Evolutionary conservation across 92 coral and sea anemone genomes (phyloP).

Genomic region (Epizoanthus scotinus): DNA sequence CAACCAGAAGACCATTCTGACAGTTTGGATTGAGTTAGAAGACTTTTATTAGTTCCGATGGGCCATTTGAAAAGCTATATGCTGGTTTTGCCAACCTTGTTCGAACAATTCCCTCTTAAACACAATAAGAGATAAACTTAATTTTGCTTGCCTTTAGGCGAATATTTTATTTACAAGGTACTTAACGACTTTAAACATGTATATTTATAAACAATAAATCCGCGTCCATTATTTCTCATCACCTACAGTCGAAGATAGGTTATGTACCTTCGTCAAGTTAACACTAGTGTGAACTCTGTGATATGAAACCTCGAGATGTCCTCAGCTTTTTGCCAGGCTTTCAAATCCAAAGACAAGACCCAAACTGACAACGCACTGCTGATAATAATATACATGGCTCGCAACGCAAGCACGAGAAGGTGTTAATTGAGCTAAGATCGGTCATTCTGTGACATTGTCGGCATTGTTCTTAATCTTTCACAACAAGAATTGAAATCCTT

Average conservation of each 20-base stretch:
- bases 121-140: conserved; percentile 21
- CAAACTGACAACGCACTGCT: conserved; percentile 7
- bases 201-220: conserved; percentile 63
- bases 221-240: conserved; percentile 24
- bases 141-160: conserved; percentile 48
- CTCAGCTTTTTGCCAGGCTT: conserved; percentile 8
- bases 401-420: conserved; percentile 30
- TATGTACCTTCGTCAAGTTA: conserved; percentile 34
- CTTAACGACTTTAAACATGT: conserved; percentile 71
- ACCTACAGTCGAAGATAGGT: conserved; percentile 31
- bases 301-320: conserved; percentile 12
- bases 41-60: conserved; percentile 8
- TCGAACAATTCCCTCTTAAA: conserved; percentile 27
- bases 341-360: not conserved
- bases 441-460: conserved; percentile 33
- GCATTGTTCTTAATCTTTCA: conserved; percentile 41
- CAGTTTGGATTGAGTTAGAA: conserved; percentile 24
- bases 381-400: conserved; percentile 26
- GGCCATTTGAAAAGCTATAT: conserved; percentile 11
- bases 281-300: not conserved
- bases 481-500: conserved; percentile 30
- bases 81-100: not conserved
- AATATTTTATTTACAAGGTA: conserved; percentile 61
- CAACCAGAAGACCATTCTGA: conserved; percentile 18
- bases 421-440: conserved; percentile 38